Conservation (phyloP, 2,888 invertebrate genomes). For the Amphimallon solstitiale region DNA sequence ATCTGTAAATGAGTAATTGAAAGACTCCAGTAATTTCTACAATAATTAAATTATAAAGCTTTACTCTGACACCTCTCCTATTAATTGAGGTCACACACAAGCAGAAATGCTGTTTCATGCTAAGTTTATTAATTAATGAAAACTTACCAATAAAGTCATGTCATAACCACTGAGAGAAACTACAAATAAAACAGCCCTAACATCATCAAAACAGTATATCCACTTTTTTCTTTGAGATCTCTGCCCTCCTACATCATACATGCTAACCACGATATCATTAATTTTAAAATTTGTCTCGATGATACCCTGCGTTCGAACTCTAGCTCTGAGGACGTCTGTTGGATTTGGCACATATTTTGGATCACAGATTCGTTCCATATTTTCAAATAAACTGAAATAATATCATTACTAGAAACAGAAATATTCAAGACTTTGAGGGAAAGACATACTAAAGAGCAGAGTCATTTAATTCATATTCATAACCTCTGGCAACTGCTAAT, state of each 20-base stretch:
- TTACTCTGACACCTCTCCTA: too few species aligned
- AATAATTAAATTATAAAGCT: too few species aligned
- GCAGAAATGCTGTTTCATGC: too few species aligned
- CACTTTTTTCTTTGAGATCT: conserved; percentile 73
- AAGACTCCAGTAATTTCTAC: too few species aligned
- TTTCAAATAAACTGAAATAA: conserved; percentile 70
- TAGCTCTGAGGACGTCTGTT: conserved; percentile 71
- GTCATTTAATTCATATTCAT: conserved; percentile 75
- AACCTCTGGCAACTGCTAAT: conserved; percentile 72
- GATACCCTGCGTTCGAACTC: conserved; percentile 73
- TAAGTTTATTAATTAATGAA: background rate
- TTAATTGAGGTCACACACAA: too few species aligned
- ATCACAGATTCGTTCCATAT: conserved; percentile 73
- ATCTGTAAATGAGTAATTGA: too few species aligned
- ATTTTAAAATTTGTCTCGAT: conserved; percentile 74
- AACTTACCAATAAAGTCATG: conserved; percentile 68
- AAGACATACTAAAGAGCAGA: conserved; percentile 71
- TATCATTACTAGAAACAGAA: conserved; percentile 36
- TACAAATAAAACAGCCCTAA: conserved; percentile 71
- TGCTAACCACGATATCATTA: conserved; percentile 68
- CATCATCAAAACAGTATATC: conserved; percentile 76
- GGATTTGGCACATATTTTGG: conserved; percentile 72
- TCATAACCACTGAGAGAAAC: conserved; percentile 74
- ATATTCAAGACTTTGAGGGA: background rate
- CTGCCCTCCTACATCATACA: conserved; percentile 76